Evolutionary conservation across 2,113 vertebrate species (phyloP).

Genomic region (Dasyornis broadbenti): DNA sequence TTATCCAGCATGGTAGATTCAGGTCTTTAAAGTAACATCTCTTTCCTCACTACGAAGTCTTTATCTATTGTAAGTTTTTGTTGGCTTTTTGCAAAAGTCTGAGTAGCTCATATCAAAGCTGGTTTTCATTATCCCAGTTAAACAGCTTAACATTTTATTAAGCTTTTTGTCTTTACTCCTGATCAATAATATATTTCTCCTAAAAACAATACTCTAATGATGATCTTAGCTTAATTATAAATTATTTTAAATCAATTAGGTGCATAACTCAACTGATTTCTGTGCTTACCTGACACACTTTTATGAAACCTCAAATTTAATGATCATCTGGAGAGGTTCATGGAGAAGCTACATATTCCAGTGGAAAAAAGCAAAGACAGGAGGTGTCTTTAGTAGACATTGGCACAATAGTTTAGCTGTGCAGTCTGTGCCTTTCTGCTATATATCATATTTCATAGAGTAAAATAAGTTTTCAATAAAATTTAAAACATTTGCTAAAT

Average conservation of each 20-base stretch:
- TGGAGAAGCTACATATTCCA: not conserved
- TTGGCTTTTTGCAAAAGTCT: not conserved
- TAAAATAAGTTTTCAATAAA: not conserved
- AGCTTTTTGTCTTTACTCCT: not conserved
- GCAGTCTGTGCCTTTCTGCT: not conserved
- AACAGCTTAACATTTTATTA: not conserved
- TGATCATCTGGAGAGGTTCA: not conserved
- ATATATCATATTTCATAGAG: not conserved
- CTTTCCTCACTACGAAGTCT: not conserved
- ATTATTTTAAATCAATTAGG: not conserved
- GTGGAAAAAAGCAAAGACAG: not conserved
- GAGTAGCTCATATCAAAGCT: not conserved
- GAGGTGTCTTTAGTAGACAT: not conserved
- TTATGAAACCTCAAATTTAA: not conserved
- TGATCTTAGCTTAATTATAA: not conserved
- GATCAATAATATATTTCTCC: not conserved
- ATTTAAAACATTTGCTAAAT: not conserved
- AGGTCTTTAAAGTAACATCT: not conserved
- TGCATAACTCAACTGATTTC: not conserved
- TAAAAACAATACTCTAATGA: not conserved
- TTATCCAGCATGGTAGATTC: not conserved
- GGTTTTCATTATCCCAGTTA: not conserved
- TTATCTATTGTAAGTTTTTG: not conserved
- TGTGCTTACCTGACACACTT: not conserved
- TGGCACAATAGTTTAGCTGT: not conserved